Base-by-base conservation (phyloP, 1,140 invertebrate species). In the Drosophila grimshawi region DNA sequence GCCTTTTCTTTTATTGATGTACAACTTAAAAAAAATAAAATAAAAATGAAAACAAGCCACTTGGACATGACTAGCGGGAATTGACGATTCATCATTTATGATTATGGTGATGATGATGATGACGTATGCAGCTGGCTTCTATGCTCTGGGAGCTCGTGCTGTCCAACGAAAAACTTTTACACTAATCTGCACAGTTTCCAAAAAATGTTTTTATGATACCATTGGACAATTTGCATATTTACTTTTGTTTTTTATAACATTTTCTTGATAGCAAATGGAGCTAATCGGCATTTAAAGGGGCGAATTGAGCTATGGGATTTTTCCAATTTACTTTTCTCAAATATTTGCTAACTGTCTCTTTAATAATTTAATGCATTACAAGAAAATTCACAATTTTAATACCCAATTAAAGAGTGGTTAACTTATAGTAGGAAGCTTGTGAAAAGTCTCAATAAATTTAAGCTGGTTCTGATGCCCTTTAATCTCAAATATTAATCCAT, bases 81-180 rank as follows among this genome's bases (percentile, higher is more conserved):
- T 76, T 67, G 61, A 73, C 76, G 55, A 86, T 86, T 86, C 86
- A 81, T 86, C 81, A 86, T 86, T 86, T 78, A 85, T 72, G 68
- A 65, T 66, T 60, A 80, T 70, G 65, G 48, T 52, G 74, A 80
- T 70, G 71, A 53, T 52, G 74, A 75, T 63, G 43, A 75, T 67
- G 56, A 79, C 59, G 53, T 56, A 73, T 61, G 60, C 49, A 67
- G 37, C 8, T 71, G 57, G 35, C 52, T 77, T 61, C 49, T 37
- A 11, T 65, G 53, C 49, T 76, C 29, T 46, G 61, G 62, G 35
- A 59, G n/a, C 39, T n/a, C 10, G 5, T 10, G 51, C 39, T 56
- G 64, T 45, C 64, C 33, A n/a, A 37, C 7, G 32, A 39, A 67
- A 65, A 43, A 55, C 32, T 71, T 70, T 67, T 66, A 49, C 48